phyloP scores from a whole-genome alignment of 2,888 invertebrate genomes.

The Busseola fusca region DNA sequence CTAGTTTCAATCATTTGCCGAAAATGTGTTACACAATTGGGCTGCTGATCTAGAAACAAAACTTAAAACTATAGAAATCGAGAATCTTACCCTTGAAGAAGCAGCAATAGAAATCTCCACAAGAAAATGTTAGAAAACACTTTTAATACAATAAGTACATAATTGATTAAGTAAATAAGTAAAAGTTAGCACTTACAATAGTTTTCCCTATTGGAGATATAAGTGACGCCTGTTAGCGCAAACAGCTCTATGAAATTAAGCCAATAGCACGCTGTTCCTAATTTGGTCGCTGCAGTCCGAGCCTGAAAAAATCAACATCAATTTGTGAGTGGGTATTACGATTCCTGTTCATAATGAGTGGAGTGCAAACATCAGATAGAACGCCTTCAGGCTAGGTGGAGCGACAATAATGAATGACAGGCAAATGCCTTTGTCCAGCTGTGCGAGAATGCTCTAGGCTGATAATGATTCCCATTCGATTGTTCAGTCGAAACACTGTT shows the following conservation, averaged over 20 bases:
- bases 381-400: not conserved
- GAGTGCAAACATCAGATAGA: not conserved
- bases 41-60: not conserved
- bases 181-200: conserved; percentile 93
- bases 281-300: conserved; percentile 87
- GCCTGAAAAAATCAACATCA: conserved; percentile 73
- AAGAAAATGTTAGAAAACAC: conserved; percentile 25
- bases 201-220: conserved; percentile 97
- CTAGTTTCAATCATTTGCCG: no score
- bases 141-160: not conserved
- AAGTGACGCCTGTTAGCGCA: conserved; percentile 96
- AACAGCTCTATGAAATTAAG: conserved; percentile 95
- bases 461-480: not conserved
- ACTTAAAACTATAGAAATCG: conserved; percentile 1
- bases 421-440: not conserved
- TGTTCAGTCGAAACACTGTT: not conserved
- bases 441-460: not conserved
- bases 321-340: not conserved
- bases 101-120: conserved; percentile 30
- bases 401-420: not conserved
- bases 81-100: conserved; percentile 31
- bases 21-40: no score
- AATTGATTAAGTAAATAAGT: not conserved
- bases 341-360: not conserved
- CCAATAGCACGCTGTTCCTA: conserved; percentile 93